These are phyloP conservation scores for Crotalus tigris DNA, from an alignment of 2,113 vertebrate species.

Conservation along the genomic window DNA sequence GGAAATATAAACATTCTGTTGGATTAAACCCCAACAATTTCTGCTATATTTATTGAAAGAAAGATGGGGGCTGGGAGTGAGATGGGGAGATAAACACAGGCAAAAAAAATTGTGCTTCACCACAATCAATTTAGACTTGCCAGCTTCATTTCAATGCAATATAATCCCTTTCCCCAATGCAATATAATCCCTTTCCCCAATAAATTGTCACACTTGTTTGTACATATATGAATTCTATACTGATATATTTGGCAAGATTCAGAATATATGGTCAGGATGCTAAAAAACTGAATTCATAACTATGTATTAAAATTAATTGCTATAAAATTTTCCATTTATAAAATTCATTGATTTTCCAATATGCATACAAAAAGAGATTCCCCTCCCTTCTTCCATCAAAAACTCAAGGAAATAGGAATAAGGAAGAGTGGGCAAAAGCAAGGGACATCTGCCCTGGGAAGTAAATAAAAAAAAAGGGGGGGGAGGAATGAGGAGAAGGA, in stretches of 20 bases:
- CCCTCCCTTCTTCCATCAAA: background rate
- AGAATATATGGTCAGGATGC: background rate
- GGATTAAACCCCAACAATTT: background rate
- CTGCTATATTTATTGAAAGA: background rate
- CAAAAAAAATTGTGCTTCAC: background rate
- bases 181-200: too few species aligned
- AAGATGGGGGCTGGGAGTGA: background rate
- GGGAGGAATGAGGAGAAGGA: background rate
- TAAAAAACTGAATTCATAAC: background rate
- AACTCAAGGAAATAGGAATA: background rate
- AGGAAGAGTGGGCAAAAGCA: background rate
- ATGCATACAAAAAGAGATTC: background rate
- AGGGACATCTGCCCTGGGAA: background rate
- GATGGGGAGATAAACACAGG: background rate
- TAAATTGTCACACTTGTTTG: too few species aligned
- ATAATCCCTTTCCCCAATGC: too few species aligned
- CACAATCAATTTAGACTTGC: background rate
- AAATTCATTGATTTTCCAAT: background rate
- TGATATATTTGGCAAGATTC: too few species aligned
- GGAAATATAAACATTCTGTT: background rate
- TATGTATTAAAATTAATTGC: background rate
- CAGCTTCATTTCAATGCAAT: background rate
- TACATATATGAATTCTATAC: too few species aligned
- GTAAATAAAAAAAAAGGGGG: background rate
- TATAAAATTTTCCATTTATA: background rate